A percentile compares a stretch with the other conserved stretches of the same genome.
phyloP scores from a whole-genome alignment of 2,113 vertebrate genomes.

The Sus scrofa region T2T-Sscrofa CM000813.6:1259501-1260000 shows the following conservation, averaged over 20 bases:
- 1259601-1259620: too few species aligned
- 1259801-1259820: conserved; percentile 36
- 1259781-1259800: neutral
- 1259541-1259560: rapidly evolving
- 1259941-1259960: neutral
- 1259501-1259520: rapidly evolving
- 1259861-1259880: neutral
- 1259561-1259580: neutral
- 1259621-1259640: neutral
- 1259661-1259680: rapidly evolving
- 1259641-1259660: rapidly evolving
- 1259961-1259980: conserved; percentile 31
- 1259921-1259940: neutral
- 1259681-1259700: neutral
- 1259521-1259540: neutral
- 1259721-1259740: neutral
- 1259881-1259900: neutral
- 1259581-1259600: neutral
- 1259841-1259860: neutral
- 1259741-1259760: rapidly evolving
- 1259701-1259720: neutral
- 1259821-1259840: conserved; percentile 61
- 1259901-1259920: rapidly evolving
- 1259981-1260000: neutral
- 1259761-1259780: neutral